These are phyloP conservation scores for Resseliella maxima DNA, from an alignment of 2,888 invertebrate species.

Conservation along the genomic window DNA sequence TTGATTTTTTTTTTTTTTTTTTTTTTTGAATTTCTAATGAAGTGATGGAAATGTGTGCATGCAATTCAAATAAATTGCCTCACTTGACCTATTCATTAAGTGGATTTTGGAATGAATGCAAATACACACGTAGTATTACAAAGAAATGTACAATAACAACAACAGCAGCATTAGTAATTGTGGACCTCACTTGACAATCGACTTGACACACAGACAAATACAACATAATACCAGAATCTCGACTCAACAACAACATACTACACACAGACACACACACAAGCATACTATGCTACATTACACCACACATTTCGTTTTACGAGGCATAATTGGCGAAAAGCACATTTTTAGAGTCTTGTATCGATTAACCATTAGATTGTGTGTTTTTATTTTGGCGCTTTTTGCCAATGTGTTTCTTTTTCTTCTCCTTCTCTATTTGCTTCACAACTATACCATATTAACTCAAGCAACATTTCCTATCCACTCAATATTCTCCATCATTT, in stretches of 20 bases:
- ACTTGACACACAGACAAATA: neutral
- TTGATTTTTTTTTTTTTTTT: no score
- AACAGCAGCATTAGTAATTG: neutral
- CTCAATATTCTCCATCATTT: constrained; percentile 9
- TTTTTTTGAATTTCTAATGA: constrained; percentile 47
- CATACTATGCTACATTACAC: no score
- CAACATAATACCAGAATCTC: neutral
- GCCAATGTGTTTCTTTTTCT: no score
- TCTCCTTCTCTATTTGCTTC: no score
- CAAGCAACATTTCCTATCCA: neutral
- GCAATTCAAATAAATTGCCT: constrained; percentile 10
- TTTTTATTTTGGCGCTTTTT: constrained; percentile 23
- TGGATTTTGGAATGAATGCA: constrained; percentile 28
- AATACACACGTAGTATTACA: neutral
- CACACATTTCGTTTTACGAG: neutral
- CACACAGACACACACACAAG: neutral
- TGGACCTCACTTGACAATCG: neutral
- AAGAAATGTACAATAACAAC: neutral
- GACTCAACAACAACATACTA: neutral
- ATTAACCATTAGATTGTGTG: neutral
- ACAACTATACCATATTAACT: no score
- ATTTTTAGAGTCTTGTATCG: constrained; percentile 8
- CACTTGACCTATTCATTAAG: constrained; percentile 45
- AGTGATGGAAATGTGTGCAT: constrained; percentile 23
- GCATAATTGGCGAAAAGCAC: neutral